These are phyloP conservation scores for Neostethus bicornis DNA, from an alignment of 2,797 vertebrate species.

Conservation along the genomic window DNA sequence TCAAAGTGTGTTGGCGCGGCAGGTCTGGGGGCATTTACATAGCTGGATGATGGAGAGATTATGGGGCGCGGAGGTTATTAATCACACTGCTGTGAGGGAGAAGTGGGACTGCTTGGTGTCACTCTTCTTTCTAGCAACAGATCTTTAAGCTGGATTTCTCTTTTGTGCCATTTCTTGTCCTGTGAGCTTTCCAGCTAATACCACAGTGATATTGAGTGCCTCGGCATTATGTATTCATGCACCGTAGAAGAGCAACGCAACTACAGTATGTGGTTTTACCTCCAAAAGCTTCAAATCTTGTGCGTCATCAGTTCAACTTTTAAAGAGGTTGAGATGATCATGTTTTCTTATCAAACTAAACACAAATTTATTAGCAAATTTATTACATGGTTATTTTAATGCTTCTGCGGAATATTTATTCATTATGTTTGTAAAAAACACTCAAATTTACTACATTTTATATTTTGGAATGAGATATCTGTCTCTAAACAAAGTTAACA, in stretches of 20 bases:
- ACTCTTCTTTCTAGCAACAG: constrained; percentile 67
- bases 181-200: constrained; percentile 49
- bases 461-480: no score
- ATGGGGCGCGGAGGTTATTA: constrained; percentile 78
- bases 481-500: no score
- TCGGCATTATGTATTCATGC: constrained; percentile 40
- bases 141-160: constrained; percentile 65
- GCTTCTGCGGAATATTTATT: no score
- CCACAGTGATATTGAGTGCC: constrained; percentile 38
- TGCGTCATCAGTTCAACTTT: neutral
- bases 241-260: constrained; percentile 29
- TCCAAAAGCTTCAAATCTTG: constrained; percentile 8
- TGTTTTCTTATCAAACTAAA: no score
- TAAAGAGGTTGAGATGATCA: no score
- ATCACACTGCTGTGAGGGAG: constrained; percentile 72
- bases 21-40: constrained; percentile 80
- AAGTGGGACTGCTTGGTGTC: constrained; percentile 69
- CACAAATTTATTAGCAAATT: no score
- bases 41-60: constrained; percentile 83
- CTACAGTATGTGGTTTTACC: constrained; percentile 21
- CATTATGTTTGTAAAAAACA: no score
- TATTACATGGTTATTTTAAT: no score
- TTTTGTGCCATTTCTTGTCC: constrained; percentile 62
- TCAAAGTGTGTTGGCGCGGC: constrained; percentile 73
- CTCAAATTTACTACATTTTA: no score